Conservation (phyloP, 2,888 invertebrate species). For the Chaetogeoica ovagalla region DNA sequence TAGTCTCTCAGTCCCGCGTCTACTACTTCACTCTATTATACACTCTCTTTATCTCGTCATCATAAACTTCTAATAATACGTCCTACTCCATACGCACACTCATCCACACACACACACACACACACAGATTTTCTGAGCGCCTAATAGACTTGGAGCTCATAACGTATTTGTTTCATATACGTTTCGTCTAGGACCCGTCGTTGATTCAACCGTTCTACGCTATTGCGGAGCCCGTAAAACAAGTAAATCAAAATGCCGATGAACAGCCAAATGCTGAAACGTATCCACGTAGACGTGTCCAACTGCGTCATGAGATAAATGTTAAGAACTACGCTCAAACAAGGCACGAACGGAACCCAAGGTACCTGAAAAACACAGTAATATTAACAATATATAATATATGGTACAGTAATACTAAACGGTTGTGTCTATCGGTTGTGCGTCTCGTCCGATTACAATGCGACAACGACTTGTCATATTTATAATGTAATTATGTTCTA, state of each 20-base stretch:
- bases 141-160: constrained; percentile 28
- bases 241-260: constrained; percentile 87
- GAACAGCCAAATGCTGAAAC: constrained; percentile 78
- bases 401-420: no score
- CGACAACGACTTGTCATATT: no score
- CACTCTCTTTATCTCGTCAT: neutral
- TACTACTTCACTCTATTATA: neutral
- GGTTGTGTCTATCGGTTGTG: no score
- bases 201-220: constrained; percentile 60
- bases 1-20: neutral
- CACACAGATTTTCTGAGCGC: no score
- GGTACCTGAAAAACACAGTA: constrained; percentile 65
- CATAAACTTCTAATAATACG: neutral
- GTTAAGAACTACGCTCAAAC: constrained; percentile 79
- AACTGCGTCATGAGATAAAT: constrained; percentile 83
- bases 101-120: no score
- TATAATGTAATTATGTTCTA: no score
- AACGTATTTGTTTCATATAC: constrained; percentile 42
- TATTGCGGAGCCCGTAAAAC: constrained; percentile 78
- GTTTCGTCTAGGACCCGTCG: neutral
- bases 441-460: no score
- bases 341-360: constrained; percentile 80
- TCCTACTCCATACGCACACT: no score
- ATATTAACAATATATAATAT: no score
- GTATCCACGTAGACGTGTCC: constrained; percentile 78